phyloP scores from a whole-genome alignment of 1,140 invertebrate species.

The Ips nitidus region DNA sequence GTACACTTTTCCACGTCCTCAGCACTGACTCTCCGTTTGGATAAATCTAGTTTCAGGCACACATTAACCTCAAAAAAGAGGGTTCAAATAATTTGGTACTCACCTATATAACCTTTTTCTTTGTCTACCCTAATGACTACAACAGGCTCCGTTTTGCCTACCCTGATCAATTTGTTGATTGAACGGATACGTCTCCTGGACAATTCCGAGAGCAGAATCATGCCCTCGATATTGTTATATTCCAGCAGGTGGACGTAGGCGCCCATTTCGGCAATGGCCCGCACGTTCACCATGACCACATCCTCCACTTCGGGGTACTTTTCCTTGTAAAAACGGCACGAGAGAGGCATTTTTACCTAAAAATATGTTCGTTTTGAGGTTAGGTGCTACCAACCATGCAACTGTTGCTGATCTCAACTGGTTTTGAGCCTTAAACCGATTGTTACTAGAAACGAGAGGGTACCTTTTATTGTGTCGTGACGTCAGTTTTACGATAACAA shows the following conservation, averaged over 20 bases:
- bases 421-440: no score
- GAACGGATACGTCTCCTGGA: conserved; percentile 97
- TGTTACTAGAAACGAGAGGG: no score
- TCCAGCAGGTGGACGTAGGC: conserved; percentile 97
- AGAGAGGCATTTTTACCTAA: conserved; percentile 78
- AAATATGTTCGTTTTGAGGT: conserved; percentile 34
- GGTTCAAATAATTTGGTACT: conserved; percentile 4
- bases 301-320: conserved; percentile 98
- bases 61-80: neutral
- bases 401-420: no score
- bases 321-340: conserved; percentile 97
- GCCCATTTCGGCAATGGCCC: conserved; percentile 99
- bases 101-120: conserved; percentile 95
- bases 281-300: conserved; percentile 99
- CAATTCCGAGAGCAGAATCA: conserved; percentile 94
- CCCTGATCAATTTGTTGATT: conserved; percentile 98
- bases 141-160: conserved; percentile 98
- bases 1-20: conserved; percentile 99
- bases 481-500: no score
- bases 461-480: no score
- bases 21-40: conserved; percentile 95
- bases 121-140: conserved; percentile 99
- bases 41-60: conserved; percentile 76
- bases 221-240: conserved; percentile 99
- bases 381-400: neutral